Evolutionary conservation across 2,888 invertebrate genomes (phyloP), one percentile per base, ranked within the genome.

Genomic region (Meandrusa payeni): DNA sequence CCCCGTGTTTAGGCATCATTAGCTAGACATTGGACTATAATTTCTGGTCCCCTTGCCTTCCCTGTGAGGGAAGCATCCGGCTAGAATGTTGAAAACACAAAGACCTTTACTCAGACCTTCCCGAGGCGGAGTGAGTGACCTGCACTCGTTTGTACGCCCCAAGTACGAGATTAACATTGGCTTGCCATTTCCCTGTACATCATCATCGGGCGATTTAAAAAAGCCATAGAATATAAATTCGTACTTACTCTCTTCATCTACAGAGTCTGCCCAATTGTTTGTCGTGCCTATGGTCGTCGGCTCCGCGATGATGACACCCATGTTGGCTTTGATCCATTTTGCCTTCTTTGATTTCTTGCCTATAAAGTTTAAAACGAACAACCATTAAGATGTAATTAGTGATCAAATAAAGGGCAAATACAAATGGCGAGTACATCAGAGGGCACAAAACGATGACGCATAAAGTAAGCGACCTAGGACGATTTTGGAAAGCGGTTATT

Each of bases 281-380:
- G 89, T 76, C 47, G 90, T 78, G 41, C 90, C 85, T 46, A 89
- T 86, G 45, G 90, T 88, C 39, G 91, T 91, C 43, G 91, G 90
- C 68, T 93, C 93, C 50, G 93, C 92, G 58, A 97, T 88, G 76
- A 97, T 96, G 64, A 93, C 93, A 75, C 92, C 94, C 66, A 97
- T 89, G 59, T 92, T 91, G 65, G 96, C 82, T 52, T 94, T 93
- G 74, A 93, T 94, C 75, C 95, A 95, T 90, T 95, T 96, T 80
- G 90, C 90, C 89, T 94, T 97, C 89, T 93, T 95, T 76, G 90
- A 92, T 90, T 94, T 96, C 91, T 93, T 96, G 83, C 91, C 94
- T 94, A 89, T 46, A 76, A 71, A 52, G 22, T 26, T 19, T 50
- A 52, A 52, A 43, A 47, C 48, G 37, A 52, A 50, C 38, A 47